These are phyloP conservation scores for Ips nitidus DNA, from an alignment of 1,140 invertebrate genomes.

Conservation along the genomic window DNA sequence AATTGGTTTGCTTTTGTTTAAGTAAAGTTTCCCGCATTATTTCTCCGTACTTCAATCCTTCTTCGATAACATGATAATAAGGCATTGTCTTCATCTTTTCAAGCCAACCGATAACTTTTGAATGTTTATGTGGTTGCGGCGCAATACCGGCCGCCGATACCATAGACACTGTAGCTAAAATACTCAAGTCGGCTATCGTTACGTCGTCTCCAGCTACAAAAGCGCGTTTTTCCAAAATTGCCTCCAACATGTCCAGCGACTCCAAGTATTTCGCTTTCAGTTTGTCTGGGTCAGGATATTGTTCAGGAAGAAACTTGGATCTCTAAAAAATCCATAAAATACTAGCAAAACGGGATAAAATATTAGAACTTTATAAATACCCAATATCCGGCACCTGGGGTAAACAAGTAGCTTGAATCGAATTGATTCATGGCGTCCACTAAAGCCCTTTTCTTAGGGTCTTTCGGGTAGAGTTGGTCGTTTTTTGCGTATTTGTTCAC, in stretches of 20 bases:
- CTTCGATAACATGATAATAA: no score
- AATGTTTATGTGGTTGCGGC: no score
- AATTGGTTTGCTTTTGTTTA: no score
- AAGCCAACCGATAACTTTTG: no score
- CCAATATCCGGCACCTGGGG: background rate
- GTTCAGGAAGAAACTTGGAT: background rate
- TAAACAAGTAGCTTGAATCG: background rate
- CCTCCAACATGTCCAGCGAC: slow-evolving; percentile 4
- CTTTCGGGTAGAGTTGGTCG: background rate
- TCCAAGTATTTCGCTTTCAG: background rate
- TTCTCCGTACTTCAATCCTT: no score
- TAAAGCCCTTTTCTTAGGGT: background rate
- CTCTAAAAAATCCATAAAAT: background rate
- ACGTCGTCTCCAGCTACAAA: slow-evolving; percentile 2
- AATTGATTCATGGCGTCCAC: background rate
- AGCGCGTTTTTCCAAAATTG: slow-evolving; percentile 21
- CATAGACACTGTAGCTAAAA: slow-evolving; percentile 4
- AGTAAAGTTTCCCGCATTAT: no score
- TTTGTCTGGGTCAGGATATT: background rate
- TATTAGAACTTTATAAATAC: background rate
- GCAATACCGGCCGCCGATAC: no score
- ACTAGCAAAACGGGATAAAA: background rate
- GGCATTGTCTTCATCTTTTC: no score
- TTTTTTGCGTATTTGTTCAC: background rate
- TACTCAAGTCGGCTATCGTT: background rate